Percentiles rank a stretch among this genome's conserved stretches.
Conservation (phyloP, 1,140 invertebrate species). For the Trichonephila inaurata region DNA sequence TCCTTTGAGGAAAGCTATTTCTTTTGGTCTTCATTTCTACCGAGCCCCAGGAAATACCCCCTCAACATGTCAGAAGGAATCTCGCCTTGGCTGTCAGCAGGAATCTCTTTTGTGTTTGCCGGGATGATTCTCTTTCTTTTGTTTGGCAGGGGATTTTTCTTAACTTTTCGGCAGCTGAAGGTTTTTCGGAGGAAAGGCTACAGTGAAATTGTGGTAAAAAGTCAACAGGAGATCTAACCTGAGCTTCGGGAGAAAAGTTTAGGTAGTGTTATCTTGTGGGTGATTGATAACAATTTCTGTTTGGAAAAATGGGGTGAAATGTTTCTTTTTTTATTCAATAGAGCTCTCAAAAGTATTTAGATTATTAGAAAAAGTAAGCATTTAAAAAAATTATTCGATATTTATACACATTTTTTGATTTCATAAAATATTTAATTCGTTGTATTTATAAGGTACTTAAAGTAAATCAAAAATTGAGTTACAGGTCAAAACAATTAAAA, state of each 20-base stretch:
- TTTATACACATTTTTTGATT: background rate
- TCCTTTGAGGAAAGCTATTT: conserved; percentile 7
- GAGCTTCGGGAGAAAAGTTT: background rate
- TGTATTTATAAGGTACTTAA: too few species aligned
- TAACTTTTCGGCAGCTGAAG: background rate
- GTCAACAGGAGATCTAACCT: background rate
- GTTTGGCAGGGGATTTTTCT: conserved; percentile 21
- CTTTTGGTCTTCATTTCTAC: conserved; percentile 42
- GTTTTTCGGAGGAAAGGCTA: background rate
- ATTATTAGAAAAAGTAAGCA: background rate
- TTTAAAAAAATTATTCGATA: background rate
- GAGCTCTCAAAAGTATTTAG: background rate
- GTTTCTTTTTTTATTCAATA: background rate
- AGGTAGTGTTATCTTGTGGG: background rate
- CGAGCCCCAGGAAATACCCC: conserved; percentile 15
- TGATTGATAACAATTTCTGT: background rate
- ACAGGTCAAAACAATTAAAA: too few species aligned
- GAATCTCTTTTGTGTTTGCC: conserved; percentile 45
- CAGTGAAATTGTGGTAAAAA: background rate
- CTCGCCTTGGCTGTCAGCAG: conserved; percentile 21
- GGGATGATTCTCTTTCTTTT: conserved; percentile 22
- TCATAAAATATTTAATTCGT: too few species aligned
- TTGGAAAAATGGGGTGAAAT: background rate
- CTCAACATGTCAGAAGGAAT: conserved; percentile 27
- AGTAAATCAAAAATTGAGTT: too few species aligned